Evolutionary conservation across 2,888 invertebrate genomes (phyloP).

Genomic region (Frankliniella intonsa): DNA sequence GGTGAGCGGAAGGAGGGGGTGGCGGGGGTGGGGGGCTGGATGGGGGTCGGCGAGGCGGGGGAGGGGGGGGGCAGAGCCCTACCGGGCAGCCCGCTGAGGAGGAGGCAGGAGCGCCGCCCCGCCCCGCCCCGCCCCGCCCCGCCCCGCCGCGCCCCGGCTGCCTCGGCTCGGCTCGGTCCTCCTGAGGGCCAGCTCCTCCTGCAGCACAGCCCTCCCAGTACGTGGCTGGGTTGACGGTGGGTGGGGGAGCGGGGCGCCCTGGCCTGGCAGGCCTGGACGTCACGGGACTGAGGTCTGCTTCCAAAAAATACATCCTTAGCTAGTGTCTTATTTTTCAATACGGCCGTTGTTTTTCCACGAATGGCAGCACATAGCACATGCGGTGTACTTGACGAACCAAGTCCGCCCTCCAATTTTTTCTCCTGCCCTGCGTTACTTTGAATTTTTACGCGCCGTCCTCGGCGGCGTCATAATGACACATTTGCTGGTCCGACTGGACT

Average conservation of each 20-base stretch:
- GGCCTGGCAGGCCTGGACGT: not conserved
- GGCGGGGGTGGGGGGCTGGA: not conserved
- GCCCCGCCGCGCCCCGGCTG: not conserved
- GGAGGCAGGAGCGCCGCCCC: not conserved
- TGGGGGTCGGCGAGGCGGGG: not conserved
- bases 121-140: not conserved
- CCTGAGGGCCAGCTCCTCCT: not conserved
- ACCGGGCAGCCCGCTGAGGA: not conserved
- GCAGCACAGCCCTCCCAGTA: not conserved
- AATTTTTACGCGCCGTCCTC: too few species aligned
- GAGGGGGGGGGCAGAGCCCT: not conserved
- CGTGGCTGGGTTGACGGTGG: too few species aligned
- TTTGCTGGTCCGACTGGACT: too few species aligned
- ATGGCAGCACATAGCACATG: too few species aligned
- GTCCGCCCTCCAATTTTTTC: too few species aligned
- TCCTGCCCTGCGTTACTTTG: not conserved
- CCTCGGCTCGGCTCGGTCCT: not conserved
- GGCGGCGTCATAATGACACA: too few species aligned
- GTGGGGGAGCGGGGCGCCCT: not conserved
- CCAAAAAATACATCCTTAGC: too few species aligned
- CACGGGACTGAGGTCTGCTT: not conserved
- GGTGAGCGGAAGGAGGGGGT: not conserved
- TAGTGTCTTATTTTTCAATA: too few species aligned
- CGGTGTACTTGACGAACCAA: too few species aligned
- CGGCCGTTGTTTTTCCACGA: too few species aligned